Percentiles rank a stretch among this genome's conserved stretches.
Evolutionary conservation across 2,113 vertebrate species (phyloP).

Genomic region (Xiphophorus maculatus): DNA sequence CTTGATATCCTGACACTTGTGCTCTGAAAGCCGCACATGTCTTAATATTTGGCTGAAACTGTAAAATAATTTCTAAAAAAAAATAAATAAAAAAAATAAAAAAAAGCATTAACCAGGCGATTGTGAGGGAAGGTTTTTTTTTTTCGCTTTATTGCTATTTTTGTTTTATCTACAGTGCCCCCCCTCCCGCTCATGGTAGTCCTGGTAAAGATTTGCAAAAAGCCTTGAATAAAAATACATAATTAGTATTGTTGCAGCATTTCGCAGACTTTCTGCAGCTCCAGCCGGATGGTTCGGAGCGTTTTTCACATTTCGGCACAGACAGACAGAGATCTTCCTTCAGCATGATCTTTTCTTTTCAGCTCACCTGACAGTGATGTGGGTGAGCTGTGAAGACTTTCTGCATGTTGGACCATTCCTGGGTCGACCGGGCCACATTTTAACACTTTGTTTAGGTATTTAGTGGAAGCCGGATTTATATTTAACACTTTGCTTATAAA

Average conservation of each 20-base stretch:
- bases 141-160: background rate
- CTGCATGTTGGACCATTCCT: background rate
- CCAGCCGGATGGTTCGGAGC: too few species aligned
- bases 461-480: background rate
- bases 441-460: background rate
- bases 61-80: slow-evolving; percentile 20
- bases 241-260: background rate
- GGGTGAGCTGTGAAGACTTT: background rate
- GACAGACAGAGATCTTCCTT: too few species aligned
- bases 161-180: background rate
- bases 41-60: slow-evolving; percentile 29
- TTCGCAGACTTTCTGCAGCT: too few species aligned
- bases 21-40: slow-evolving; percentile 22
- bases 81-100: background rate
- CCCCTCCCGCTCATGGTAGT: background rate
- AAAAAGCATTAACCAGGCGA: slow-evolving; percentile 26
- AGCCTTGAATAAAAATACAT: background rate
- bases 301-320: too few species aligned
- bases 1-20: slow-evolving; percentile 11
- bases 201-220: background rate
- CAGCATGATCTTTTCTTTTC: too few species aligned
- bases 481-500: background rate
- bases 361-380: too few species aligned
- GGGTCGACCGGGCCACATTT: background rate
- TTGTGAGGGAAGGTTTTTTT: background rate